These are phyloP conservation scores for Lepidostoma basale DNA, from an alignment of 1,140 invertebrate species.

Conservation along the genomic window DNA sequence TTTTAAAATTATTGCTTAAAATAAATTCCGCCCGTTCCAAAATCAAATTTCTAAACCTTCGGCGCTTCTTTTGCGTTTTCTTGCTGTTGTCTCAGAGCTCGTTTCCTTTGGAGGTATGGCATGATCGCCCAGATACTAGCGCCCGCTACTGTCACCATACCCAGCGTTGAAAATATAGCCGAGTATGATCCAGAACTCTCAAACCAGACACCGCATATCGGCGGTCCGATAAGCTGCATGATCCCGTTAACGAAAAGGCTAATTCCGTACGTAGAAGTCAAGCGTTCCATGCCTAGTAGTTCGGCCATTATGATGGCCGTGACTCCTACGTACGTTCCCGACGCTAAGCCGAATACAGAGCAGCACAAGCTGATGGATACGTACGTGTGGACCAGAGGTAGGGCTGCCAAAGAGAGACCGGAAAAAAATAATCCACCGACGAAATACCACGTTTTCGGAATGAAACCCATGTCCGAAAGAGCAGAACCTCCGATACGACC, in stretches of 20 bases:
- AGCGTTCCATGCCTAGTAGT: slow-evolving; percentile 79
- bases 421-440: slow-evolving; percentile 77
- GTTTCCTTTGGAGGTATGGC: slow-evolving; percentile 68
- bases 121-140: slow-evolving; percentile 75
- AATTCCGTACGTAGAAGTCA: slow-evolving; percentile 84
- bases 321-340: slow-evolving; percentile 84
- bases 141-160: slow-evolving; percentile 74
- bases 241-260: slow-evolving; percentile 84
- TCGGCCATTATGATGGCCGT: slow-evolving; percentile 86
- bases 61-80: neutral
- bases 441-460: slow-evolving; percentile 82
- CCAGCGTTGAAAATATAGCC: slow-evolving; percentile 73
- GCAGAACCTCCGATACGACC: slow-evolving; percentile 83
- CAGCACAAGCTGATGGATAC: slow-evolving; percentile 69
- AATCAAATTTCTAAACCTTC: no score
- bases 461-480: slow-evolving; percentile 72
- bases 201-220: slow-evolving; percentile 74
- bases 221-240: slow-evolving; percentile 78
- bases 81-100: slow-evolving; percentile 29
- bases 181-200: slow-evolving; percentile 69
- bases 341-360: slow-evolving; percentile 77
- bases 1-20: no score
- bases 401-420: slow-evolving; percentile 70
- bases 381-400: slow-evolving; percentile 69
- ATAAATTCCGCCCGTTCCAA: no score